Percentiles rank a stretch among this genome's conserved stretches.
Conservation (phyloP, 2,113 vertebrate species). For the Microcebus jonahi region DNA sequence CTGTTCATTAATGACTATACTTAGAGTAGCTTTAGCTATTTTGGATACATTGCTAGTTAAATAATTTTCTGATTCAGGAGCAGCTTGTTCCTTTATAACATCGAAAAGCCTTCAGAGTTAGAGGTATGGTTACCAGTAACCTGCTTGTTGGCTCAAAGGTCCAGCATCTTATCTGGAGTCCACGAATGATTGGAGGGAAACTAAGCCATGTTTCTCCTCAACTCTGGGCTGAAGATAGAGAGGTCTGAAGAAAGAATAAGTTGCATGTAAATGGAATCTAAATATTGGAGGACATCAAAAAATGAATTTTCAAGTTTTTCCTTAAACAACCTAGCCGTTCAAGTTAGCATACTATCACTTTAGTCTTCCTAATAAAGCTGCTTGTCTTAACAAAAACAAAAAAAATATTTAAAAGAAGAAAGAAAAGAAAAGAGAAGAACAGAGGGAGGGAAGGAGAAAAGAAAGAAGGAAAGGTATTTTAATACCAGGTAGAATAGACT, state of each 20-base stretch:
- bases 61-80: neutral
- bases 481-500: neutral
- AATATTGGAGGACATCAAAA: neutral
- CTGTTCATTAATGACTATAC: neutral
- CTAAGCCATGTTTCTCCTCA: neutral
- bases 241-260: neutral
- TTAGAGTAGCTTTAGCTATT: neutral
- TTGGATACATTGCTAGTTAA: neutral
- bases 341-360: neutral
- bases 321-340: neutral
- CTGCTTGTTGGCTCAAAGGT: neutral
- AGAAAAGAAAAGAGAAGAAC: fast-evolving
- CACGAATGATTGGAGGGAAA: neutral
- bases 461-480: neutral
- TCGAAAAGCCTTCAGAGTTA: neutral
- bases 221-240: neutral
- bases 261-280: neutral
- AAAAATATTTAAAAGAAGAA: neutral
- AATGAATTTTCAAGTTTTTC: neutral
- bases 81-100: neutral
- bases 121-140: neutral
- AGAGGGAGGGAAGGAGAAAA: no score
- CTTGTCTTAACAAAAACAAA: neutral
- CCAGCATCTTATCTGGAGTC: neutral
- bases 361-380: neutral